phyloP scores from a whole-genome alignment of 2,888 invertebrate species.

The Lasioglossum calceatum region DNA sequence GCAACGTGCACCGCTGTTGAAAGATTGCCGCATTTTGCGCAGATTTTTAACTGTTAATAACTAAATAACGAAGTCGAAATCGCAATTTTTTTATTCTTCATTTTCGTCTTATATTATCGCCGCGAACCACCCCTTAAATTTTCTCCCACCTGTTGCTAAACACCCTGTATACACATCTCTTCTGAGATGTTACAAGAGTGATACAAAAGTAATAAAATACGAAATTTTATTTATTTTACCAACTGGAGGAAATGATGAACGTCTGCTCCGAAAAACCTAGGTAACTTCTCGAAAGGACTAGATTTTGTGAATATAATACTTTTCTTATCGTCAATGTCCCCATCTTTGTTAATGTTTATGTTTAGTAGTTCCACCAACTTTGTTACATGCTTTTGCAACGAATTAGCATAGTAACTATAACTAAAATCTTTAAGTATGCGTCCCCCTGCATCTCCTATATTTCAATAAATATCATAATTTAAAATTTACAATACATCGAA shows the following conservation, averaged over 20 bases:
- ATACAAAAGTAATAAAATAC: background rate
- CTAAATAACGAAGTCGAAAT: no score
- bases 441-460: slow-evolving; percentile 49
- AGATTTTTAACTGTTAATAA: no score
- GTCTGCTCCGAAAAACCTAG: slow-evolving; percentile 67
- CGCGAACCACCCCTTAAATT: no score
- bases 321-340: slow-evolving; percentile 21
- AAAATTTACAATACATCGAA: background rate
- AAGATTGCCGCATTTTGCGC: no score
- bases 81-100: no score
- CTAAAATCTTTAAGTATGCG: slow-evolving; percentile 45
- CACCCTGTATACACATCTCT: background rate
- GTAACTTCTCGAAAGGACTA: slow-evolving; percentile 46
- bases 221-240: slow-evolving; percentile 54
- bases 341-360: slow-evolving; percentile 45
- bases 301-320: slow-evolving; percentile 55
- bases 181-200: no score
- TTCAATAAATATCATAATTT: background rate
- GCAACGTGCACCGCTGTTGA: no score
- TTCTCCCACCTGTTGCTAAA: no score
- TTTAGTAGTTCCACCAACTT: slow-evolving; percentile 58
- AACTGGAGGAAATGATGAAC: slow-evolving; percentile 71
- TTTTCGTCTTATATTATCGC: no score
- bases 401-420: slow-evolving; percentile 65
- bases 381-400: slow-evolving; percentile 65